Evolutionary conservation across 23 tunicate species (phyloP), one percentile per base, ranked within the genome.

Genomic region (Clavelina lepadiformis): DNA sequence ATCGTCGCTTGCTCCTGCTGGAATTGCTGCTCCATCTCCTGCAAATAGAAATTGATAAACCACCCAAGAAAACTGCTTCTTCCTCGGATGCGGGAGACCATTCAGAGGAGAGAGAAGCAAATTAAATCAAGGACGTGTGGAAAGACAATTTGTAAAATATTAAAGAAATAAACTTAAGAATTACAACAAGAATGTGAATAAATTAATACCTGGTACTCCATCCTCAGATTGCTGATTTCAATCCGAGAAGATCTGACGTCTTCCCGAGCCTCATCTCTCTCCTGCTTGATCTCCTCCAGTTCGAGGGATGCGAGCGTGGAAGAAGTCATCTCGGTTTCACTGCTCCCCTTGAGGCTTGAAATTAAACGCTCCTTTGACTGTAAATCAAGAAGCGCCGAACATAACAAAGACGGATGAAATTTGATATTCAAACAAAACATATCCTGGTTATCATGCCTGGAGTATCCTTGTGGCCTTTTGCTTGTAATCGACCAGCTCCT

Each of bases 361-460:
- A 88, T 88, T 41, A 88, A 51, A 11, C 96, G 34, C 67, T 88
- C 96, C 35, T 88, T 88, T 8, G 96, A 88, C 96, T 88, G 63
- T 23, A 75, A 62, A 69, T 24, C 6, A n/a, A n/a, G n/a, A n/a
- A n/a, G n/a, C n/a, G n/a, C n/a, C n/a, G n/a, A n/a, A n/a, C n/a
- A n/a, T n/a, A n/a, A n/a, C n/a, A n/a, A n/a, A n/a, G n/a, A n/a
- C n/a, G n/a, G n/a, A n/a, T n/a, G n/a, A n/a, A n/a, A n/a, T n/a
- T n/a, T n/a, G n/a, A n/a, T n/a, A n/a, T n/a, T n/a, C n/a, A n/a
- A n/a, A n/a, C n/a, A n/a, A n/a, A n/a, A n/a, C n/a, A n/a, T n/a
- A n/a, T 8, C 49, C 49, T 41, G 15, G 11, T 15, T 15, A 41
- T n/a, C 29, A 18, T 24, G 73, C 89, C 75, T 82, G 89, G 24